These are phyloP conservation scores for Elephantulus edwardii DNA, from an alignment of 2,113 vertebrate genomes.

Conservation along the genomic window DNA sequence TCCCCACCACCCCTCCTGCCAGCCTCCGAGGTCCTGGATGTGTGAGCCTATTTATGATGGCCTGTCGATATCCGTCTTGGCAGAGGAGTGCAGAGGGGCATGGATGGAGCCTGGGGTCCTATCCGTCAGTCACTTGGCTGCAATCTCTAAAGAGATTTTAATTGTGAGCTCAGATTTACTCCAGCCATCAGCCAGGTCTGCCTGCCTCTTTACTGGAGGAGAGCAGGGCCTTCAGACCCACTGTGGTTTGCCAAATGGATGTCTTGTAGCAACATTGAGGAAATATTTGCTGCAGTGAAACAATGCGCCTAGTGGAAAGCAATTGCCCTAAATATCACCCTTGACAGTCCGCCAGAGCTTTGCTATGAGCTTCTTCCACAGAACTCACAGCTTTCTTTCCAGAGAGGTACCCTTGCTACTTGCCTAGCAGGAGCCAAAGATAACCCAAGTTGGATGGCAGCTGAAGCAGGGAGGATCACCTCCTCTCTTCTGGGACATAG, in stretches of 20 bases:
- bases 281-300: constrained; percentile 76
- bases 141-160: constrained; percentile 79
- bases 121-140: constrained; percentile 76
- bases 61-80: constrained; percentile 73
- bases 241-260: constrained; percentile 66
- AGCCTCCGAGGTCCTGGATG: not conserved
- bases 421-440: not conserved
- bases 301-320: constrained; percentile 66
- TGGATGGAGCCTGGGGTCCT: constrained; percentile 69
- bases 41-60: constrained; percentile 69
- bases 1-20: not conserved
- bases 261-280: constrained; percentile 57
- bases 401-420: not conserved
- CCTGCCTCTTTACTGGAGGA: constrained; percentile 43
- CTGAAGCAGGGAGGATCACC: not conserved
- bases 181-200: constrained; percentile 27
- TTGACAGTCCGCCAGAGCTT: constrained; percentile 46
- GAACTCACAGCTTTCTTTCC: not conserved
- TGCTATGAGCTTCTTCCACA: not conserved
- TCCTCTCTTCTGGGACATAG: not conserved
- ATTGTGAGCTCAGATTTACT: constrained; percentile 79
- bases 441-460: not conserved
- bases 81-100: constrained; percentile 20
- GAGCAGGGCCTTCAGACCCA: constrained; percentile 26
- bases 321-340: constrained; percentile 71